A percentile compares a stretch with the other conserved stretches of the same genome.
These are phyloP conservation scores for Fundulus diaphanus DNA, from an alignment of 2,797 vertebrate species.

Conservation along the genomic window DNA sequence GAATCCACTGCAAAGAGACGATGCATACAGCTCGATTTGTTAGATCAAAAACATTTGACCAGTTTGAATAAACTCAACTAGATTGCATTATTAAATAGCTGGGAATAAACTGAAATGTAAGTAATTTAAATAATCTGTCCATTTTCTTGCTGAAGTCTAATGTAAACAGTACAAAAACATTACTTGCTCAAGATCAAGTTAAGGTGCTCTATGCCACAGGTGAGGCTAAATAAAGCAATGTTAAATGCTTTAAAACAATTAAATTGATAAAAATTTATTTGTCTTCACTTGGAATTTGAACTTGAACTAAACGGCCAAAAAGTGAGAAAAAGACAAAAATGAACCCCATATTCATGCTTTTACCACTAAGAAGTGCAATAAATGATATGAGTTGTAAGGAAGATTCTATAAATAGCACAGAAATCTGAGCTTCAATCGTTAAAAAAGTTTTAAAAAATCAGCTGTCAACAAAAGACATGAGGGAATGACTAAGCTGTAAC, in stretches of 20 bases:
- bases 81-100: not conserved
- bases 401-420: not conserved
- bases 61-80: not conserved
- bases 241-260: not conserved
- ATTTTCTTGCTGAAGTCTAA: not conserved
- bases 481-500: slow-evolving; percentile 5
- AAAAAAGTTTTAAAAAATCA: slow-evolving; percentile 19
- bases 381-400: not conserved
- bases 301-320: no score
- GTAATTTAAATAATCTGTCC: not conserved
- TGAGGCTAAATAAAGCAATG: not conserved
- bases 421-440: slow-evolving; percentile 5
- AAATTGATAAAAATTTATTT: not conserved
- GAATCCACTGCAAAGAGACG: not conserved
- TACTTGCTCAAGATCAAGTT: no score
- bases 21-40: not conserved
- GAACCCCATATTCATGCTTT: not conserved
- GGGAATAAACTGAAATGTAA: not conserved
- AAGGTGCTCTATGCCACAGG: not conserved
- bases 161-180: no score
- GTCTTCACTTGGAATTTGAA: not conserved
- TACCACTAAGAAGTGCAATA: not conserved
- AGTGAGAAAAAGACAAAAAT: no score
- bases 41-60: not conserved
- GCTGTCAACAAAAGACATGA: slow-evolving; percentile 6